Evolutionary conservation across 2,113 vertebrate species (phyloP).

Genomic region (Stictonetta naevosa): DNA sequence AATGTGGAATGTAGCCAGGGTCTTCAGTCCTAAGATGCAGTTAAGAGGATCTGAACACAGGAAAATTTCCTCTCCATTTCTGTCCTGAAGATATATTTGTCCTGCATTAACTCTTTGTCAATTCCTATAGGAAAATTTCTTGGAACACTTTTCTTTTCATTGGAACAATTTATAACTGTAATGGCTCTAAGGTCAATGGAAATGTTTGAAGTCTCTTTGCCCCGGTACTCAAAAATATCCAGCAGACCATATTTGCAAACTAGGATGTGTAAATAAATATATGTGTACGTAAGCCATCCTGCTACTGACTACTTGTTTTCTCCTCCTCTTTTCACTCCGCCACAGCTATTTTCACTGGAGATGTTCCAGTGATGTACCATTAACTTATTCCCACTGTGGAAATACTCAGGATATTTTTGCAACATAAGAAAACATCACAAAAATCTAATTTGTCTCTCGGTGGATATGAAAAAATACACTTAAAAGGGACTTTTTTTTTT

Average conservation of each 20-base stretch:
- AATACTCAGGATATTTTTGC: conserved; percentile 76
- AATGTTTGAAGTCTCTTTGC: conserved; percentile 53
- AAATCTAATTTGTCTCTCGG: conserved; percentile 61
- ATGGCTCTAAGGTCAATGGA: conserved; percentile 44
- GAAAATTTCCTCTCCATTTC: not conserved
- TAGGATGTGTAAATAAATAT: conserved; percentile 49
- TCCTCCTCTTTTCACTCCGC: not conserved
- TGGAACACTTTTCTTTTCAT: conserved; percentile 42
- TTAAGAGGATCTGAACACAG: conserved; percentile 2
- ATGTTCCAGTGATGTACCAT: conserved; percentile 72
- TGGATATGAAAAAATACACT: conserved; percentile 58
- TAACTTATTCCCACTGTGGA: conserved; percentile 71
- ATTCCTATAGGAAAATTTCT: conserved; percentile 45
- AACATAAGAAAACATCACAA: conserved; percentile 77
- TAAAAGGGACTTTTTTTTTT: conserved; percentile 47
- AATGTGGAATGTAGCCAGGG: not conserved
- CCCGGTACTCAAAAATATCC: conserved; percentile 53
- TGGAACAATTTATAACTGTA: conserved; percentile 44
- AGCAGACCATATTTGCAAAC: not conserved
- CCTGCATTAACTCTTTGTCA: conserved; percentile 42
- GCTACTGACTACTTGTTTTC: conserved; percentile 20
- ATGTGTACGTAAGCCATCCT: conserved; percentile 36
- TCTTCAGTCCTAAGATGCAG: not conserved
- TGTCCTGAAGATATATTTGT: conserved; percentile 27
- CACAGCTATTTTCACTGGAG: conserved; percentile 77